These are phyloP conservation scores for Anthonomus grandis DNA, from an alignment of 1,140 invertebrate genomes.

Conservation along the genomic window DNA sequence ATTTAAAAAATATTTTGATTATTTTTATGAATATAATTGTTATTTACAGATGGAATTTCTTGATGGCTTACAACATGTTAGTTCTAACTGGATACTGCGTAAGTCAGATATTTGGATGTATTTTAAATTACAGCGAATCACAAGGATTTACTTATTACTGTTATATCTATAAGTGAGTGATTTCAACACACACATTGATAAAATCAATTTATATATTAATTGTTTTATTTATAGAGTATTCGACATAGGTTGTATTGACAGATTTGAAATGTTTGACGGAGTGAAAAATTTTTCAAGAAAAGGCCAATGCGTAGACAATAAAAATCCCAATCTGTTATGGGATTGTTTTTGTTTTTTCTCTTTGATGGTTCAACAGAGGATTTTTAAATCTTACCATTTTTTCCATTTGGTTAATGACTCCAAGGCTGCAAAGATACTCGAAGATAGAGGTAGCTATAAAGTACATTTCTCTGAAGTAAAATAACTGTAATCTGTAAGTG, in stretches of 20 bases:
- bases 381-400: conserved; percentile 21
- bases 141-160: conserved; percentile 1
- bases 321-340: neutral
- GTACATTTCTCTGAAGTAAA: too few relatives aligned
- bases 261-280: conserved; percentile 4
- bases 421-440: conserved; percentile 14
- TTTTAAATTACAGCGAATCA: conserved; percentile 3
- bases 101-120: conserved; percentile 22
- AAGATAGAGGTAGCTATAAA: conserved; percentile 17
- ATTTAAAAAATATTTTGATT: too few relatives aligned
- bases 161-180: neutral
- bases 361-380: conserved; percentile 14
- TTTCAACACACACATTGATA: neutral
- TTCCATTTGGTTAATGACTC: conserved; percentile 20
- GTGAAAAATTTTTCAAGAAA: neutral
- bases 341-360: conserved; percentile 19
- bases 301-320: neutral
- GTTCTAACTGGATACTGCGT: conserved; percentile 5
- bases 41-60: conserved; percentile 23
- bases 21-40: neutral
- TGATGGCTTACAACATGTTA: conserved; percentile 17
- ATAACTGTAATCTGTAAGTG: too few relatives aligned
- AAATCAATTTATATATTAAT: neutral
- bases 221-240: conserved; percentile 6
- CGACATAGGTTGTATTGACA: conserved; percentile 17